Base-by-base conservation (phyloP, 2,888 invertebrate genomes). In the Colostygia pectinataria region DNA sequence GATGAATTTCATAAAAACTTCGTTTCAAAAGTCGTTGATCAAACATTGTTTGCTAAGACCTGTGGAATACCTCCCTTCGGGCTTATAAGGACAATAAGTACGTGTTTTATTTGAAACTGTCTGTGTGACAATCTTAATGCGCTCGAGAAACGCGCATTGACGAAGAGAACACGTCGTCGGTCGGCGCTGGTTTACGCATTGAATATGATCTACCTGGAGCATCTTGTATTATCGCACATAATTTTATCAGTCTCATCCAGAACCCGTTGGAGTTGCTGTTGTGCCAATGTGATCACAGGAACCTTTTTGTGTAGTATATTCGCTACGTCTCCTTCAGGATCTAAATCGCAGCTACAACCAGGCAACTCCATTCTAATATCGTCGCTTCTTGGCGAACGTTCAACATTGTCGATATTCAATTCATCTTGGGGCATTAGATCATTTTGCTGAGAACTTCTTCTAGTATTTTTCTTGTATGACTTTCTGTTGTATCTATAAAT, bases 231-330 rank as follows among this genome's bases (percentile, higher is more conserved):
- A 34, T 84, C 77, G 48, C 77, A 75, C 2, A 84, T 53, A 23
- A 87, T 64, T 57, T 65, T 73, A 54, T 85, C 83, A 8, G 83
- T 86, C 63, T 83, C 83, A 38, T 83, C 77, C n/a, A 87, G 61
- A 10, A 90, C 66, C 33, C 68, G 74, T 46, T 80, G 73, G 1
- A 88, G 71, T 59, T 90, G 90, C 34, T 80, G 75, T 55, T 84
- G 80, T 1, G 89, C 89, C 32, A 90, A 61, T 4, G 74, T 74
- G 10, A 89, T 87, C 0, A 87, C 84, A 3, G 86, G 83, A 41
- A 84, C 85, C 65, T 90, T 90, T 55, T 82, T 87, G 55, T 88
- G 86, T 4, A 87, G 65, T 46, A 90, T 83, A 54, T 73, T 77
- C 1, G 83, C 77, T 29, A 87, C 69, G 49, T 87, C 86, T 1